Evolutionary conservation across 2,888 invertebrate genomes (phyloP).

Genomic region (Furcula furcula): DNA sequence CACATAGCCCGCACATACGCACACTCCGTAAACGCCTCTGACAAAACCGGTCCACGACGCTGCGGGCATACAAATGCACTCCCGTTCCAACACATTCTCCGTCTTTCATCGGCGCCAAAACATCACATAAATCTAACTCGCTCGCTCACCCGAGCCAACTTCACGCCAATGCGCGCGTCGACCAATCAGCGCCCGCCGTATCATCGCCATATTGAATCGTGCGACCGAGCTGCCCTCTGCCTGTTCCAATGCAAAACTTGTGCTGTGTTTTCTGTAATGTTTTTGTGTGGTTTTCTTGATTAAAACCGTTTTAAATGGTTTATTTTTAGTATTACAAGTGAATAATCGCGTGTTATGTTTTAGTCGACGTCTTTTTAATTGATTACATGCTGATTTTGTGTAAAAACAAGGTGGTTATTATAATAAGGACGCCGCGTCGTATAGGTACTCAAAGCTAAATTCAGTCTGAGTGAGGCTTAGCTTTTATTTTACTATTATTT

Average conservation of each 20-base stretch:
- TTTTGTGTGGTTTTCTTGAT: conserved; percentile 61
- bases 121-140: conserved; percentile 75
- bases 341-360: conserved; percentile 37
- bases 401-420: conserved; percentile 34
- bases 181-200: conserved; percentile 57
- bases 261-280: conserved; percentile 60
- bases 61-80: conserved; percentile 74
- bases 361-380: conserved; percentile 25
- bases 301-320: conserved; percentile 38
- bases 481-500: conserved; percentile 23
- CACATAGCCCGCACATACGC: conserved; percentile 74
- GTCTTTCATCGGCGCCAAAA: conserved; percentile 75
- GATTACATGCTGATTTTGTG: conserved; percentile 36
- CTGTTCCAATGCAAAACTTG: conserved; percentile 56
- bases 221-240: conserved; percentile 64
- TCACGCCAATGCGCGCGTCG: conserved; percentile 51
- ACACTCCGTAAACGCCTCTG: conserved; percentile 74
- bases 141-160: conserved; percentile 68
- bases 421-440: conserved; percentile 50
- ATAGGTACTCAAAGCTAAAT: conserved; percentile 53
- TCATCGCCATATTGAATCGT: conserved; percentile 77
- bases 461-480: conserved; percentile 47
- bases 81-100: conserved; percentile 70
- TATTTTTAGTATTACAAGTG: conserved; percentile 49
- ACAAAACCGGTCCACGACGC: conserved; percentile 71